phyloP scores from a whole-genome alignment of 2,113 vertebrate genomes.

The Channa maculata region DNA sequence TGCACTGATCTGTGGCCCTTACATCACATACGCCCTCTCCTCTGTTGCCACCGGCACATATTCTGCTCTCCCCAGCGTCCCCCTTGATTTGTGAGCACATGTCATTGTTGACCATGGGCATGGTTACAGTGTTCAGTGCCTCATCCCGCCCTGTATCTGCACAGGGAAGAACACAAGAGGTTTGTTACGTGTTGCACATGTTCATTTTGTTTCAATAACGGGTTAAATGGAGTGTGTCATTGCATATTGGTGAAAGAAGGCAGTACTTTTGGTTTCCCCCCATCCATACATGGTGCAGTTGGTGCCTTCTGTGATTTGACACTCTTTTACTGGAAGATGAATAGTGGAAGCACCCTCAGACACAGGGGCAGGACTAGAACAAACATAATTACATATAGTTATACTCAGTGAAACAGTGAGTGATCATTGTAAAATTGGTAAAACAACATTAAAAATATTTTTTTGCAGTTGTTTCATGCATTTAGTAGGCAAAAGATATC shows the following conservation, averaged over 20 bases:
- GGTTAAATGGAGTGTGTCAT: not conserved
- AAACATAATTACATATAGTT: conserved; percentile 29
- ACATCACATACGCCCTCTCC: conserved; percentile 95
- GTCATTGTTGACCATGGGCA: conserved; percentile 90
- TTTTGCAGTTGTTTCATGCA: too few relatives aligned
- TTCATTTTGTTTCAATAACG: not conserved
- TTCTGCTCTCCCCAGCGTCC: conserved; percentile 89
- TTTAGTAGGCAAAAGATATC: too few relatives aligned
- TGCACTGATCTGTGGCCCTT: conserved; percentile 51
- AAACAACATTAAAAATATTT: too few relatives aligned
- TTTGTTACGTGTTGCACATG: not conserved
- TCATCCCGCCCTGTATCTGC: conserved; percentile 89
- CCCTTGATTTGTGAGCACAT: conserved; percentile 91
- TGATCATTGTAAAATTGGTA: too few relatives aligned
- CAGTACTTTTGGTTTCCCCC: conserved; percentile 97
- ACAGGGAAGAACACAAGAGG: conserved; percentile 11
- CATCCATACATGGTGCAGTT: conserved; percentile 96
- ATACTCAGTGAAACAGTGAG: not conserved
- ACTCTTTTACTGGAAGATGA: conserved; percentile 93
- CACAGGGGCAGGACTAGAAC: conserved; percentile 87
- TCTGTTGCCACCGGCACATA: conserved; percentile 92
- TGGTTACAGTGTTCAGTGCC: conserved; percentile 87
- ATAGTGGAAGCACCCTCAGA: conserved; percentile 91
- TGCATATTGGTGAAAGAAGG: conserved; percentile 32
- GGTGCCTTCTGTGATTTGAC: conserved; percentile 91